A percentile compares a stretch with the other conserved stretches of the same genome.
phyloP scores from a whole-genome alignment of 1,140 invertebrate species.

The Stegodyphus mimosarum region DNA sequence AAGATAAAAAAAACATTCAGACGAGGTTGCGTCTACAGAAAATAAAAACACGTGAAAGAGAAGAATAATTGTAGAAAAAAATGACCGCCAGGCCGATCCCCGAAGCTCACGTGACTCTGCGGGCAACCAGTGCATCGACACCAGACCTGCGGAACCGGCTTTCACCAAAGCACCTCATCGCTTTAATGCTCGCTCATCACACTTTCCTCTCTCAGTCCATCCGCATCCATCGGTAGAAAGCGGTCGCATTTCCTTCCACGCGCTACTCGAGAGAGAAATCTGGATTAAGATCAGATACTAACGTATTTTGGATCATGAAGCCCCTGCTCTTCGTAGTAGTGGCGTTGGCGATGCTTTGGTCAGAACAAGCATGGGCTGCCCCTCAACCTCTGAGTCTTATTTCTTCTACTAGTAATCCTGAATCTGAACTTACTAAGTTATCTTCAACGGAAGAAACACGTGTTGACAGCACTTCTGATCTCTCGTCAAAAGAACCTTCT shows the following conservation, averaged over 20 bases:
- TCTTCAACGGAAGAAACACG: too few relatives aligned
- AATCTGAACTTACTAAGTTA: too few relatives aligned
- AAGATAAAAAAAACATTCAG: neutral
- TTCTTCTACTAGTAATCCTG: too few relatives aligned
- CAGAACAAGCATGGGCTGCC: neutral
- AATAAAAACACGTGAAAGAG: neutral
- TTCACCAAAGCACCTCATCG: slow-evolving; percentile 10
- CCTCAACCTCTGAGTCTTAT: neutral
- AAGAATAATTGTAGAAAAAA: neutral
- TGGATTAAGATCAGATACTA: neutral
- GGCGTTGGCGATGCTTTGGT: neutral
- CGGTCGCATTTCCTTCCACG: neutral
- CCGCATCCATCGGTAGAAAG: slow-evolving; percentile 30
- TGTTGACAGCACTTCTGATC: too few relatives aligned
- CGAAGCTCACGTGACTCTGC: slow-evolving; percentile 37
- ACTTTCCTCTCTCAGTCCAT: slow-evolving; percentile 37
- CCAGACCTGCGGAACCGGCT: slow-evolving; percentile 49
- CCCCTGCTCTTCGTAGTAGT: neutral
- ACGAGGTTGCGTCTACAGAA: neutral
- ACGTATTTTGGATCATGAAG: slow-evolving; percentile 4
- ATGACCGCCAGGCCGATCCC: slow-evolving; percentile 37
- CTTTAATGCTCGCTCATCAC: slow-evolving; percentile 34
- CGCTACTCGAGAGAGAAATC: neutral
- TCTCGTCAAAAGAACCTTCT: too few relatives aligned
- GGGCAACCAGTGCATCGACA: slow-evolving; percentile 48